Conservation (phyloP, 2,113 vertebrate genomes). For the Calidris pugnax region DNA sequence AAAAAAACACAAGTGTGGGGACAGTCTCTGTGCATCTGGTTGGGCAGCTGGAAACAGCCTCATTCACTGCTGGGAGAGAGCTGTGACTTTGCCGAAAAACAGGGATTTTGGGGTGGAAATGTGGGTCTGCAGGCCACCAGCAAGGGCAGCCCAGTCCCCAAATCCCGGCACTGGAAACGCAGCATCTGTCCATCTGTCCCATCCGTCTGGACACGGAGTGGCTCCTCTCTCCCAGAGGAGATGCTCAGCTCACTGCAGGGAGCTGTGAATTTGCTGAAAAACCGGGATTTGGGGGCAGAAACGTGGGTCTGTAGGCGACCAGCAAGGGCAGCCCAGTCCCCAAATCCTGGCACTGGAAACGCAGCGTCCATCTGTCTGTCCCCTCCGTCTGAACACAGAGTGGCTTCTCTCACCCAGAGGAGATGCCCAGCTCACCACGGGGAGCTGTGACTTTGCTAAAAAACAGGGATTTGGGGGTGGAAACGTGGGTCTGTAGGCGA, state of each 20-base stretch:
- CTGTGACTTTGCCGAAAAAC: background rate
- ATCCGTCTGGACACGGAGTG: too few relatives aligned
- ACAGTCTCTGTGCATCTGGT: background rate
- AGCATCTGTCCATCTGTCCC: too few relatives aligned
- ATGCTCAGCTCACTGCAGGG: background rate
- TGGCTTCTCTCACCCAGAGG: background rate
- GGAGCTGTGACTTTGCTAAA: too few relatives aligned
- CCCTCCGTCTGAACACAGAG: background rate
- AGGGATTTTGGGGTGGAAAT: background rate
- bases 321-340: background rate
- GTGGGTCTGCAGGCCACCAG: background rate
- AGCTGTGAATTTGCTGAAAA: background rate
- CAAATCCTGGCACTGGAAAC: accelerated
- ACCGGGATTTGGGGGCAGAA: background rate
- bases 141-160: too few relatives aligned
- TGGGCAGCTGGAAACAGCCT: background rate
- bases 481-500: too few relatives aligned
- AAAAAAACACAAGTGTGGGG: background rate
- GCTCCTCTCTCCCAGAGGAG: too few relatives aligned
- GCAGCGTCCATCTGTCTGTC: background rate
- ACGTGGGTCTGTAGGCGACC: background rate
- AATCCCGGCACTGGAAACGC: too few relatives aligned
- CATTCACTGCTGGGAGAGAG: background rate
- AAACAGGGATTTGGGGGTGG: too few relatives aligned
- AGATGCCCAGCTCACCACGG: background rate